Conservation (phyloP, 1,140 invertebrate species). For the Eriocheir sinensis region DNA sequence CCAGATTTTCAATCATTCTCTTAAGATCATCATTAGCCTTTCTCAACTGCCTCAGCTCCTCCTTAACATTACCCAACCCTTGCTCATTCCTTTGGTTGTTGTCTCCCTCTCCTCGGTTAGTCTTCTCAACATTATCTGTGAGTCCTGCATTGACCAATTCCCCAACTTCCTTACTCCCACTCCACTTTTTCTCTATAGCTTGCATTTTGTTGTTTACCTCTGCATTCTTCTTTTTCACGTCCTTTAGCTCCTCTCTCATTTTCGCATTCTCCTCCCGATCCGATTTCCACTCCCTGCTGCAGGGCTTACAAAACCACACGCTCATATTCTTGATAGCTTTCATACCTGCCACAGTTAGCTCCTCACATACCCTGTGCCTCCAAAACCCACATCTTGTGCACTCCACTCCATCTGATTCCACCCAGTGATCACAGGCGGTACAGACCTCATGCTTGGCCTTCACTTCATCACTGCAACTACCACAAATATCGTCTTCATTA, state of each 20-base stretch:
- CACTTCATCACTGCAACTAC: neutral
- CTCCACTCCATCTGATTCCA: neutral
- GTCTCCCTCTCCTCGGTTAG: neutral
- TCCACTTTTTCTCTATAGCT: neutral
- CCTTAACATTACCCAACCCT: neutral
- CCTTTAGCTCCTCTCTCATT: conserved; percentile 17
- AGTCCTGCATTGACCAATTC: neutral
- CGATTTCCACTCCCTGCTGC: neutral
- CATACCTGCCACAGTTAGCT: neutral
- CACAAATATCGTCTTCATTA: neutral
- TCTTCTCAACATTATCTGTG: neutral
- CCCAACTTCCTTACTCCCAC: neutral
- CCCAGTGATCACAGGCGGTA: neutral
- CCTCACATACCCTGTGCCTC: neutral
- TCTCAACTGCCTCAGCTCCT: neutral
- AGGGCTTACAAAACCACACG: neutral
- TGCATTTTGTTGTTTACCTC: neutral
- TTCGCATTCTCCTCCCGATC: neutral
- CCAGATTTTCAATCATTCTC: neutral
- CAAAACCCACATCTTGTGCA: conserved; percentile 18
- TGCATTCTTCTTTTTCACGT: neutral
- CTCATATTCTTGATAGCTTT: neutral
- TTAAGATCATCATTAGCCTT: neutral
- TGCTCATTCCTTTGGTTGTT: neutral
- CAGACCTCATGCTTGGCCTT: neutral